Percentiles rank a stretch among this genome's conserved stretches.
Evolutionary conservation across 2,888 invertebrate species (phyloP).

Genomic region (Drosophila mulleri): DNA sequence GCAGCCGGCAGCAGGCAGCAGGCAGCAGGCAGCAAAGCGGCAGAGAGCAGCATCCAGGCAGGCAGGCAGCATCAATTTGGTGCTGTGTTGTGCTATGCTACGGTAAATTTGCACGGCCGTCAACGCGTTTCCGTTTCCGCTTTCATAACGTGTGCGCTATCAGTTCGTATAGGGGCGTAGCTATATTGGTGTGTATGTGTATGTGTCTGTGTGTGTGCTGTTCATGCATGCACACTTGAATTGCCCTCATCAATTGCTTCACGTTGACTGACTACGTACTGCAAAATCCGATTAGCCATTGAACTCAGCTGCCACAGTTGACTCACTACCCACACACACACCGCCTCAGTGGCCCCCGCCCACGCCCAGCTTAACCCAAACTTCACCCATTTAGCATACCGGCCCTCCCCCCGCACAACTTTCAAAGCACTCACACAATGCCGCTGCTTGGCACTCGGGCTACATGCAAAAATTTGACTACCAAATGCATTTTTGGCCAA

Average conservation of each 20-base stretch:
- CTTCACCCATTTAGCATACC: too few species aligned
- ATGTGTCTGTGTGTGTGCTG: slow-evolving; percentile 24
- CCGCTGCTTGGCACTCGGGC: slow-evolving; percentile 27
- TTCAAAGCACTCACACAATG: slow-evolving; percentile 16
- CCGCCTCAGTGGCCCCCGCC: too few species aligned
- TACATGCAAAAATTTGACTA: slow-evolving; percentile 63
- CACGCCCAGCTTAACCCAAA: background rate
- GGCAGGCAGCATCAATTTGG: slow-evolving; percentile 16
- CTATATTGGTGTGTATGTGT: slow-evolving; percentile 13
- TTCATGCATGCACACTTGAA: slow-evolving; percentile 72
- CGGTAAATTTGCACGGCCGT: slow-evolving; percentile 49
- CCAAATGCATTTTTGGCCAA: slow-evolving; percentile 64
- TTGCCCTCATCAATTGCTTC: slow-evolving; percentile 77
- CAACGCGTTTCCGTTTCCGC: slow-evolving; percentile 67
- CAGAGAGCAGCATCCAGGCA: slow-evolving; percentile 10
- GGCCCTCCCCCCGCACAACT: background rate
- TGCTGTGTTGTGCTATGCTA: slow-evolving; percentile 43
- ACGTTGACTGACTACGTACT: slow-evolving; percentile 73
- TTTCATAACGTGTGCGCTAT: slow-evolving; percentile 45
- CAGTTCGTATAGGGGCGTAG: background rate
- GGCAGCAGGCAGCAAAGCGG: slow-evolving; percentile 13
- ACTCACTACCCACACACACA: background rate
- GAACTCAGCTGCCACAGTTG: slow-evolving; percentile 45
- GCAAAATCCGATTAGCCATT: slow-evolving; percentile 73
- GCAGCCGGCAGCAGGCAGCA: slow-evolving; percentile 10